Evolutionary conservation across 2,113 vertebrate genomes (phyloP), one percentile per base, ranked within the genome.

Genomic region (Phrynosoma blainvillii): DNA sequence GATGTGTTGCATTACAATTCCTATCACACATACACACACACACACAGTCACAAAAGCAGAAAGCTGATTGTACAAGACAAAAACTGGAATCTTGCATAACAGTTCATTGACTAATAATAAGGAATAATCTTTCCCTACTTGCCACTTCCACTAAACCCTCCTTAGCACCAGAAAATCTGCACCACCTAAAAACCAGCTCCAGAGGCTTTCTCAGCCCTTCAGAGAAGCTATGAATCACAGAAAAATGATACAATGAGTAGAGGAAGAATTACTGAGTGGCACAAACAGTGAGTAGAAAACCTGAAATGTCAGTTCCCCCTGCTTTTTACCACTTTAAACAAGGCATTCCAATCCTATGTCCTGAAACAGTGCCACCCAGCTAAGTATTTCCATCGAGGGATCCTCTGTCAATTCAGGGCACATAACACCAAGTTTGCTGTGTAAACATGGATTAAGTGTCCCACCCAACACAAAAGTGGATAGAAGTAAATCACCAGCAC

Each of bases 371-470:
- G 91, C 42, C 30, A 68, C 90, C 78, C 94, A 40, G 62, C 66
- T 87, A 87, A 91, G 27, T 87, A 84, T 89, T 82, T 20, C 59
- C 84, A 82, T 87, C 91, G 86, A 93, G 86, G 79, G 85, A 88
- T 90, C 88, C 16, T 59, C 88, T 89, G 81, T 90, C 91, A 91
- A 74, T 42, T 82, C 87, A 89, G 86, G 82, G 90, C 79, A 70
- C 90, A 89, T 90, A 92, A 90, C 25, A 75, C 90, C 90, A 93
- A 73, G 78, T 90, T 82, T 86, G 79, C 79, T 79, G 9, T 71
- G 78, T 90, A 93, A 94, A 95, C 86, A 91, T 7, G 85, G 93
- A 95, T 75, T 93, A 93, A 92, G 79, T 83, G 88, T 93, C 90
- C 11, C 11, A 93, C 84, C 78, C 92, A 89, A 80, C 62, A 92